Evolutionary conservation across 2,888 invertebrate species (phyloP).

Genomic region (Mythimna albipuncta): DNA sequence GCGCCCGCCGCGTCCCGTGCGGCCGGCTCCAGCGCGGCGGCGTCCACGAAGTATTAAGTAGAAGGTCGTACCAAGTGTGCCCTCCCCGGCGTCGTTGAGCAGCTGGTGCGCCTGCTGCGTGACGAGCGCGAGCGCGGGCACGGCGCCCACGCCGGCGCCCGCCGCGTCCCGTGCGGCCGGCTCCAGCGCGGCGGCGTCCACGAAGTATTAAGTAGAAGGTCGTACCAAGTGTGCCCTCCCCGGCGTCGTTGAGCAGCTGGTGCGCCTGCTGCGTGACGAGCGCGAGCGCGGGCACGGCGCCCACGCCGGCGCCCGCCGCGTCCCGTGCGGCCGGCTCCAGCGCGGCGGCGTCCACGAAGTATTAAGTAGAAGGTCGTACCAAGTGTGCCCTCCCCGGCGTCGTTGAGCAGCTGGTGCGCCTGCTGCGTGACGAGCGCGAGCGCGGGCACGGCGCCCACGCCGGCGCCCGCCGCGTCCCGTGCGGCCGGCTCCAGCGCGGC

Average conservation of each 20-base stretch:
- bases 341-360: too few species aligned
- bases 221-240: conserved; percentile 87
- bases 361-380: conserved; percentile 65
- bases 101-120: conserved; percentile 93
- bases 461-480: conserved; percentile 76
- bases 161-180: conserved; percentile 70
- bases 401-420: conserved; percentile 91
- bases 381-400: conserved; percentile 89
- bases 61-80: conserved; percentile 78
- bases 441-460: conserved; percentile 78
- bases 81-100: conserved; percentile 88
- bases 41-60: too few species aligned
- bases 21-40: too few species aligned
- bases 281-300: conserved; percentile 88
- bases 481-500: too few species aligned
- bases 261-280: conserved; percentile 95
- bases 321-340: conserved; percentile 69
- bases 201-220: not conserved
- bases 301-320: conserved; percentile 71
- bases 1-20: conserved; percentile 75
- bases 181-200: too few species aligned
- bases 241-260: conserved; percentile 88
- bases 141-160: conserved; percentile 74
- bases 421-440: conserved; percentile 95
- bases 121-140: conserved; percentile 93